These are phyloP conservation scores for Philereme vetulata DNA, from an alignment of 2,888 invertebrate species.

Conservation along the genomic window DNA sequence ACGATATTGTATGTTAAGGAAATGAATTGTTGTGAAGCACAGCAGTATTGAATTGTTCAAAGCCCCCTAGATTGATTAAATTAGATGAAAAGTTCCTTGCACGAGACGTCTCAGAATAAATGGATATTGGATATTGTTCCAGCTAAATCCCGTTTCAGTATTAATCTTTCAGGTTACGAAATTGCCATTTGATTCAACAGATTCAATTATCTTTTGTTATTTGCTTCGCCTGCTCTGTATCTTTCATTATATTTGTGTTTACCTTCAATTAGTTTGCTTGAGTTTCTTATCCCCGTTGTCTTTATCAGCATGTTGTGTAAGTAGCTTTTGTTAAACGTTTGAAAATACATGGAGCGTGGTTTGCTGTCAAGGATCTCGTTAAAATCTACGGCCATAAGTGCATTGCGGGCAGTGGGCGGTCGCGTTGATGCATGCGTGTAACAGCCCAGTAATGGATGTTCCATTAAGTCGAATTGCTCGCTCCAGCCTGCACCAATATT, in stretches of 20 bases:
- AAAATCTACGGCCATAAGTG: constrained; percentile 7
- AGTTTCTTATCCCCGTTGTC: constrained; percentile 23
- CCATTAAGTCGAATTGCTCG: constrained; percentile 19
- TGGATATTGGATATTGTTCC: constrained; percentile 46
- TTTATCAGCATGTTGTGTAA: constrained; percentile 25
- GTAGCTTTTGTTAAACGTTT: constrained; percentile 26
- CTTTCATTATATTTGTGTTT: constrained; percentile 31
- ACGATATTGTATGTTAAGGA: constrained; percentile 25
- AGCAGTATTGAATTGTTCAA: constrained; percentile 25
- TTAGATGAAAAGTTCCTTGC: constrained; percentile 46
- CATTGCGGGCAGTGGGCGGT: constrained; percentile 10
- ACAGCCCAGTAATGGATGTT: constrained; percentile 24
- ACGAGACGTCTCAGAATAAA: constrained; percentile 49
- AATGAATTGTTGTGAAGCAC: constrained; percentile 34
- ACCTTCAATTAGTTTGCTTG: constrained; percentile 35
- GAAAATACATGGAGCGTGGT: constrained; percentile 33
- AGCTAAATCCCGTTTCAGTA: constrained; percentile 47
- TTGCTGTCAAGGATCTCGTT: constrained; percentile 22
- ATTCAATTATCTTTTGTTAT: constrained; percentile 49
- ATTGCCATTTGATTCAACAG: constrained; percentile 45
- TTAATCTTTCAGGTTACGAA: constrained; percentile 44
- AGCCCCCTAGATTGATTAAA: constrained; percentile 35
- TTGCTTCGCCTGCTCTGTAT: constrained; percentile 38
- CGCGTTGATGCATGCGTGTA: constrained; percentile 17
- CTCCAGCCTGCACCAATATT: constrained; percentile 10